These are phyloP conservation scores for Stratiomys singularior DNA, from an alignment of 2,888 invertebrate genomes.

Conservation along the genomic window DNA sequence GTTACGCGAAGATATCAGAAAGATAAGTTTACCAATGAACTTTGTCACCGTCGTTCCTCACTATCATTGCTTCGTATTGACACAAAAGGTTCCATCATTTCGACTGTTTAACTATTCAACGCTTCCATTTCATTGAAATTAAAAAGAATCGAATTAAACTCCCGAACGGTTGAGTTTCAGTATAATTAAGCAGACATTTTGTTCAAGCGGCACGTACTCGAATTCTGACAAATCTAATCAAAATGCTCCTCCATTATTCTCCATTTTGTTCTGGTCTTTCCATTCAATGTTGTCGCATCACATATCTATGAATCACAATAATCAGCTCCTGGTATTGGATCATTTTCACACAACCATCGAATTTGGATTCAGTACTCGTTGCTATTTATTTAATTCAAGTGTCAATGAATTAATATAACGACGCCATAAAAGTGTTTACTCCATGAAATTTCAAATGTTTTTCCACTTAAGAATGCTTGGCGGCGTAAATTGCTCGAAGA, in stretches of 20 bases:
- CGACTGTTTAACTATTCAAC: no score
- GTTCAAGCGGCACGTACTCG: neutral
- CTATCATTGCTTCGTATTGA: no score
- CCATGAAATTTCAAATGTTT: neutral
- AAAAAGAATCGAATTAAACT: no score
- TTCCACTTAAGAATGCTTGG: neutral
- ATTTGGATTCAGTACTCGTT: slow-evolving; percentile 9
- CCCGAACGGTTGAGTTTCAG: no score
- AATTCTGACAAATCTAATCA: slow-evolving; percentile 12
- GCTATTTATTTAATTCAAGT: slow-evolving; percentile 22
- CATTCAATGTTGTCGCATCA: neutral
- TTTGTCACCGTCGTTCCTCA: no score
- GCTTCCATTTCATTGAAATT: no score
- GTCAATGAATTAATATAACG: slow-evolving; percentile 13
- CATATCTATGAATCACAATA: no score
- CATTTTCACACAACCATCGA: neutral
- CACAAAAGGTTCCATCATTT: no score
- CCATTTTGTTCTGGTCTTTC: slow-evolving; percentile 10
- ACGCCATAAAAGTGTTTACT: slow-evolving; percentile 12
- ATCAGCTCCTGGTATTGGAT: slow-evolving; percentile 16
- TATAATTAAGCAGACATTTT: neutral
- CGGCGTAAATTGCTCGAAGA: slow-evolving; percentile 46
- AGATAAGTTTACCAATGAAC: no score
- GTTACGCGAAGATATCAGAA: no score
- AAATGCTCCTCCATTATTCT: slow-evolving; percentile 12